A percentile compares a stretch with the other conserved stretches of the same genome.
Evolutionary conservation across 1,140 invertebrate species (phyloP).

Genomic region (Drosophila tani): DNA sequence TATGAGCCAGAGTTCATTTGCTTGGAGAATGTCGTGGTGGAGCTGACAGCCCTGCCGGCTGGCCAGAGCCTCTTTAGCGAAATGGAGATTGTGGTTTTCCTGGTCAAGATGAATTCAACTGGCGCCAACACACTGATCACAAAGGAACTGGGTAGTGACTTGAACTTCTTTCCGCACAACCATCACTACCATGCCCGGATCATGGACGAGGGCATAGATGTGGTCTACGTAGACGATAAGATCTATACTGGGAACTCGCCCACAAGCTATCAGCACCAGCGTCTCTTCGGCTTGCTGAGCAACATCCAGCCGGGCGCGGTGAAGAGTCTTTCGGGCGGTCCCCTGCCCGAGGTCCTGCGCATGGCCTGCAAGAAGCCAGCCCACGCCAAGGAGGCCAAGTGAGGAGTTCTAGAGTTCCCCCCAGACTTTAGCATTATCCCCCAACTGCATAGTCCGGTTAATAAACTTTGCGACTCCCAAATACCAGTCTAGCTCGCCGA

Average conservation of each 20-base stretch:
- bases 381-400: not conserved
- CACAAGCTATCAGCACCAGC: conserved; percentile 51
- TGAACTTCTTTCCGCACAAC: conserved; percentile 61
- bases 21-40: conserved; percentile 47
- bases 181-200: conserved; percentile 62
- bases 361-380: conserved; percentile 41
- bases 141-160: conserved; percentile 58
- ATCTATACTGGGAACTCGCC: conserved; percentile 16
- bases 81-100: conserved; percentile 58
- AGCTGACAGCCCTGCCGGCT: conserved; percentile 58
- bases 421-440: not conserved
- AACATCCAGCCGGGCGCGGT: conserved; percentile 54
- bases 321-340: conserved; percentile 47
- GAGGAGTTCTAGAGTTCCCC: not conserved
- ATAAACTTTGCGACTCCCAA: conserved; percentile 28
- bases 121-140: conserved; percentile 49
- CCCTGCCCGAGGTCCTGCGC: conserved; percentile 41
- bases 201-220: conserved; percentile 63
- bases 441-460: conserved; percentile 9
- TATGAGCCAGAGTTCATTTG: conserved; percentile 68
- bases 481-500: conserved; percentile 12
- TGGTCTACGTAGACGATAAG: conserved; percentile 60
- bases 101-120: conserved; percentile 42
- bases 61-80: conserved; percentile 46
- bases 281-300: conserved; percentile 50